phyloP scores from a whole-genome alignment of 2,888 invertebrate species.

The Macrophya annulata region DNA sequence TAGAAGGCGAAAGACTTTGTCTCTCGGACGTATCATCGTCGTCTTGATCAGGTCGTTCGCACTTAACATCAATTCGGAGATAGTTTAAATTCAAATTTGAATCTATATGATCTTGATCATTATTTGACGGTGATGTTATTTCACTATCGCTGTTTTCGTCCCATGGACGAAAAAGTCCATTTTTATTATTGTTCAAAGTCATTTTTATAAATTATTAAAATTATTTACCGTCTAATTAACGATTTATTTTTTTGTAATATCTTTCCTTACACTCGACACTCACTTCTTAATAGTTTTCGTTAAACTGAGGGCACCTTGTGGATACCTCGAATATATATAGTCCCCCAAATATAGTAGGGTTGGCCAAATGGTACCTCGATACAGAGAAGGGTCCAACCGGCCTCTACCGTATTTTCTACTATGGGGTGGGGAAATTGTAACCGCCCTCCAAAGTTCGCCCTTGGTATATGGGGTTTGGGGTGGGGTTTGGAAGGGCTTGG shows the following conservation, averaged over 20 bases:
- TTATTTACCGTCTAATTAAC: not conserved
- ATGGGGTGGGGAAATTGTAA: slow-evolving; percentile 36
- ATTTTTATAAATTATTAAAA: not conserved
- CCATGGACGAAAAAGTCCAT: slow-evolving; percentile 71
- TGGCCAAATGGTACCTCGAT: slow-evolving; percentile 35
- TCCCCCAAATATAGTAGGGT: slow-evolving; percentile 22
- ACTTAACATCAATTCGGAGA: slow-evolving; percentile 45
- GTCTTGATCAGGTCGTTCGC: slow-evolving; percentile 53
- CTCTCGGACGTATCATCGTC: slow-evolving; percentile 48
- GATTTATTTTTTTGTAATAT: not conserved
- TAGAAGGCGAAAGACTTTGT: not conserved
- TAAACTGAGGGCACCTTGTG: slow-evolving; percentile 7
- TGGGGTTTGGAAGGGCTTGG: slow-evolving; percentile 64
- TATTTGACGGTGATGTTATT: not conserved
- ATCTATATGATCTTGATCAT: not conserved
- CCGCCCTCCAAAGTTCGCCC: slow-evolving; percentile 51
- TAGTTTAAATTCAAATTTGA: not conserved
- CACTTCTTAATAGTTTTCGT: slow-evolving; percentile 26
- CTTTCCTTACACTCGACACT: not conserved
- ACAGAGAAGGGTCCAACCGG: slow-evolving; percentile 29
- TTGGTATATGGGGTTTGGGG: slow-evolving; percentile 61
- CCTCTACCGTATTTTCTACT: not conserved
- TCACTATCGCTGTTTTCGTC: slow-evolving; percentile 50
- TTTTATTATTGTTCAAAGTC: slow-evolving; percentile 29
- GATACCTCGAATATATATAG: slow-evolving; percentile 26